phyloP scores from a whole-genome alignment of 2,797 vertebrate species.

The Gila robusta region DNA sequence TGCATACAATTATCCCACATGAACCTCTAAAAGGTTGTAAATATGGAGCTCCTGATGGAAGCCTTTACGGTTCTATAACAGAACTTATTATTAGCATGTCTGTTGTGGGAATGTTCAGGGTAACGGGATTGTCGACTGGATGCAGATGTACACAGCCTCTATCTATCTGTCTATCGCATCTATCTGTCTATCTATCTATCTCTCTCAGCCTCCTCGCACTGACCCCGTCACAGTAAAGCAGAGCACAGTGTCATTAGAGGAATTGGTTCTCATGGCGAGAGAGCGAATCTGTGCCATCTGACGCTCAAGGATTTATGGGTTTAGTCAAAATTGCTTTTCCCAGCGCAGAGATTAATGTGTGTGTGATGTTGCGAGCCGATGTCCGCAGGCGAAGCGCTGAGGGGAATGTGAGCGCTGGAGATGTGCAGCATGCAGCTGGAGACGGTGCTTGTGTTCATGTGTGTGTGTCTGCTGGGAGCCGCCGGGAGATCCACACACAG shows the following conservation, averaged over 20 bases:
- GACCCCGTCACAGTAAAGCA: conserved; percentile 75
- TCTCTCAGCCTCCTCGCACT: background rate
- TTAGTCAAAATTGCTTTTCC: conserved; percentile 88
- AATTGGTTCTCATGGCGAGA: conserved; percentile 76
- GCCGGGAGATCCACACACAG: conserved; percentile 71
- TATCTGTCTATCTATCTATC: no score
- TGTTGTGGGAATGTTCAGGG: background rate
- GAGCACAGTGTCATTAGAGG: conserved; percentile 77
- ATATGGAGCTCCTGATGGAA: background rate
- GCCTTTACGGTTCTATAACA: background rate
- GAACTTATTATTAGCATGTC: background rate
- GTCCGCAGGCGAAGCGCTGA: conserved; percentile 68
- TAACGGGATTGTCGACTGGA: background rate
- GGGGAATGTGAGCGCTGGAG: conserved; percentile 70
- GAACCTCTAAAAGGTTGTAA: background rate
- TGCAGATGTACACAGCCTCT: background rate
- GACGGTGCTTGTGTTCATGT: conserved; percentile 76
- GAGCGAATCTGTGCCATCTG: conserved; percentile 86
- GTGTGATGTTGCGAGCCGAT: conserved; percentile 79
- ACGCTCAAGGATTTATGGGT: conserved; percentile 86
- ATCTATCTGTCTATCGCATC: no score
- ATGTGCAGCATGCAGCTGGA: conserved; percentile 82
- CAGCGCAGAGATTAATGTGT: conserved; percentile 84
- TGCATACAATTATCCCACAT: no score
- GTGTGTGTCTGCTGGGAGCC: conserved; percentile 71